A percentile compares a stretch with the other conserved stretches of the same genome.
Evolutionary conservation across 1,140 invertebrate species (phyloP).

Genomic region (Drosophila parvula): DNA sequence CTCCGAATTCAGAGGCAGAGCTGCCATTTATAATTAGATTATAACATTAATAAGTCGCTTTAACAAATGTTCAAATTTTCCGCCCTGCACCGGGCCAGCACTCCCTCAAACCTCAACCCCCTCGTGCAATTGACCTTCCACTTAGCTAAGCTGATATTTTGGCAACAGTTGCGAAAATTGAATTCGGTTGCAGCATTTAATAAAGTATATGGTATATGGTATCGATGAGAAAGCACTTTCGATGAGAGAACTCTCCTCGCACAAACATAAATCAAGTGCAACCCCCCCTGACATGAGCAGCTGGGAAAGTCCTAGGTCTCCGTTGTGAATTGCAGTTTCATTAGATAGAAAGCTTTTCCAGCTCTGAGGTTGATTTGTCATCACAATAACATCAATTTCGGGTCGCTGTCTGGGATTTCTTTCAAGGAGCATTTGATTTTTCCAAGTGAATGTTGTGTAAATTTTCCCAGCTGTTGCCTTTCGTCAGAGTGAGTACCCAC

Average conservation of each 20-base stretch:
- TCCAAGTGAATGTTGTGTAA: conserved; percentile 37
- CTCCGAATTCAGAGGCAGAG: conserved; percentile 41
- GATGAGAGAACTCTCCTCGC: conserved; percentile 17
- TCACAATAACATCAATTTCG: conserved; percentile 55
- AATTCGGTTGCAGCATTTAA: conserved; percentile 68
- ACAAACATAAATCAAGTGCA: conserved; percentile 79
- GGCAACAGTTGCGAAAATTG: conserved; percentile 78
- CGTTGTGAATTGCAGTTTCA: conserved; percentile 63
- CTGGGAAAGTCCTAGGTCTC: conserved; percentile 6
- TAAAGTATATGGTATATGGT: conserved; percentile 43
- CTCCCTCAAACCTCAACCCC: neutral
- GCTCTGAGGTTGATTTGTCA: conserved; percentile 49
- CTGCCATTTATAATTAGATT: conserved; percentile 77
- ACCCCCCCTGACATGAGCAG: conserved; percentile 41
- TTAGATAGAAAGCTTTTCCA: conserved; percentile 74
- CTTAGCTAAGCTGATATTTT: conserved; percentile 57
- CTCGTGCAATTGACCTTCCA: conserved; percentile 13
- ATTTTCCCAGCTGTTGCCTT: conserved; percentile 53
- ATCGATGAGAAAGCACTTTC: conserved; percentile 73
- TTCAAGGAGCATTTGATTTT: conserved; percentile 48
- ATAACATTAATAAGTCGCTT: conserved; percentile 80
- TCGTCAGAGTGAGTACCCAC: conserved; percentile 14
- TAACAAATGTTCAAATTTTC: conserved; percentile 77
- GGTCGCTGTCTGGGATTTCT: conserved; percentile 44
- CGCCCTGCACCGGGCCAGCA: conserved; percentile 19